Evolutionary conservation across 2,888 invertebrate species (phyloP), one percentile per base, ranked within the genome.

Genomic region (Rhingia campestris): DNA sequence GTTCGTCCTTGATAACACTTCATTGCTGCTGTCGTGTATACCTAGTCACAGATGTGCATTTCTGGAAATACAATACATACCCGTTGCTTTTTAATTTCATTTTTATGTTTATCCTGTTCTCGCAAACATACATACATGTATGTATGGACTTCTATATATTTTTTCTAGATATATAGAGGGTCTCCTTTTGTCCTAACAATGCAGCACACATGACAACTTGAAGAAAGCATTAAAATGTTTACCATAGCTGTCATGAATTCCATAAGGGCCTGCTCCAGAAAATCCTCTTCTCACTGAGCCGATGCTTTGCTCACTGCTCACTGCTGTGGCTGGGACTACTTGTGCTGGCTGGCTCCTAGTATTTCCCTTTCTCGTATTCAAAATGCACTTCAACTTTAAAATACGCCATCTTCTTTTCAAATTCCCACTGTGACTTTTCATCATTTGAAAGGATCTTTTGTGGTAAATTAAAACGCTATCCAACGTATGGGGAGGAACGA

Each of bases 371-470:
- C 66, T 59, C 76, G 49, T 56, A 66, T 70, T 32, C 70, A 70
- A 43, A 66, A 58, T 61, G 76, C 53, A 66, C 64, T 81, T 81
- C 76, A 72, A 72, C 76, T 81, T 76, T 70, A 76, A 81, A 72
- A 76, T 81, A 81, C 70, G 70, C 76, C 76, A 81, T 76, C 70
- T 75, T 76, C 70, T 76, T 76, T 81, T 81, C 76, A n/a, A 81
- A 76, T 81, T 70, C 81, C 81, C 81, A 70, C 66, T 59, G 81
- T 81, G 81, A 72, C 70, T 81, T 81, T 81, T 70, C 81, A 81
- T 81, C 81, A 76, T 81, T 47, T 81, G 81, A 64, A 76, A 81
- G 81, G 66, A 76, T 81, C 81, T 81, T 81, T 81, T 81, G 76
- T 70, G 67, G 76, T 58, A 70, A 81, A 81, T 81, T 81, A 81